These are phyloP conservation scores for Poecile atricapillus DNA, from an alignment of 2,113 vertebrate genomes.

Conservation along the genomic window DNA sequence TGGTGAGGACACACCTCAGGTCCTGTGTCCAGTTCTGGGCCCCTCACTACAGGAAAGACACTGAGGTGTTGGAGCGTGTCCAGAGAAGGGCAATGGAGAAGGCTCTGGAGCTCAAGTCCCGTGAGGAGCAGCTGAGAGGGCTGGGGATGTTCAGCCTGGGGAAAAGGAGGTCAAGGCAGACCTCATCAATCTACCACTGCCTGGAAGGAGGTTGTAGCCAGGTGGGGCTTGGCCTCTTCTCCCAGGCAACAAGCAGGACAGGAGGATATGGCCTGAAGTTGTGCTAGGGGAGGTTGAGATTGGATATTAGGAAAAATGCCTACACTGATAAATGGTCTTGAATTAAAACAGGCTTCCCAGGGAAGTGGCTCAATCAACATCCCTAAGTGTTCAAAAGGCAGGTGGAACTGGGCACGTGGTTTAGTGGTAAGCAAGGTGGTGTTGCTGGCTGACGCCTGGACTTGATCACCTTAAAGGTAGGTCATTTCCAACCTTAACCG, in stretches of 20 bases:
- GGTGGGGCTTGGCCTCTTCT: background rate
- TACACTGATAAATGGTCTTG: background rate
- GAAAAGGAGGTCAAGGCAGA: background rate
- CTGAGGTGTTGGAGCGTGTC: fast-evolving
- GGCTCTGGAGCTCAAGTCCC: background rate
- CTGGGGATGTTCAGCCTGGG: background rate
- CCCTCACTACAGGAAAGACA: background rate
- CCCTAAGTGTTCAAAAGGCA: background rate
- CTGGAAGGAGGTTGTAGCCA: background rate
- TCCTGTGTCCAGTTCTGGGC: background rate
- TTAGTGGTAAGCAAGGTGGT: background rate
- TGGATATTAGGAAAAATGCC: background rate
- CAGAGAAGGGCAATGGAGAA: fast-evolving
- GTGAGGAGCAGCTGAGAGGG: background rate
- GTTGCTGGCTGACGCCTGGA: background rate
- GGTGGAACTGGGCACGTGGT: background rate
- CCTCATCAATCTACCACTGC: fast-evolving
- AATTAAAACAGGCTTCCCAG: background rate
- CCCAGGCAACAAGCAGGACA: too few relatives aligned
- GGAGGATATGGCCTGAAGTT: background rate
- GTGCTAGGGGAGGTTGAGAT: background rate
- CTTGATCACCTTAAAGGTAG: too few relatives aligned
- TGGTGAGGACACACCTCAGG: background rate
- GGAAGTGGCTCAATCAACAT: background rate
- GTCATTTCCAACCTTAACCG: background rate